Conservation (phyloP, 2,888 invertebrate species). For the Rhyacophila evoluta region DNA sequence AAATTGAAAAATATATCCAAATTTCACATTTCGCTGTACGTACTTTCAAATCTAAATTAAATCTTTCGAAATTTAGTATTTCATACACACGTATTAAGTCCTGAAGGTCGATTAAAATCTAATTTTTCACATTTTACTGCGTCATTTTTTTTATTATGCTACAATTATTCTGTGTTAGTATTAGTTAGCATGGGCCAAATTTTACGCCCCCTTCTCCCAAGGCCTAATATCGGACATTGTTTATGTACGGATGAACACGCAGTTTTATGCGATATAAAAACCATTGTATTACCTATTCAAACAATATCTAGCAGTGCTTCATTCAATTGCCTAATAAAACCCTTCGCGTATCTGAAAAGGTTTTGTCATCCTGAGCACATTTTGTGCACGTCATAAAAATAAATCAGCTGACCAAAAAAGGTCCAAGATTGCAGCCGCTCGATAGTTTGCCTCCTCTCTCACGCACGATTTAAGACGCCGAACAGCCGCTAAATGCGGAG, state of each 20-base stretch:
- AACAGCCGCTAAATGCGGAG: neutral
- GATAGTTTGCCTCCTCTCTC: neutral
- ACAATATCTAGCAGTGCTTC: neutral
- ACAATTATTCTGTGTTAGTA: too few species aligned
- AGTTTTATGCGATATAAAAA: neutral
- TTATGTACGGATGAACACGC: neutral
- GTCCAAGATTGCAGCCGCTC: neutral
- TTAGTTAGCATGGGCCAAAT: too few species aligned
- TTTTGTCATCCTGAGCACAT: neutral
- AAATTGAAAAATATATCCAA: too few species aligned
- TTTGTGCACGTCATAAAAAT: conserved; percentile 22
- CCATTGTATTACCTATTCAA: neutral
- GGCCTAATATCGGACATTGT: neutral
- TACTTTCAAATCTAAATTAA: too few species aligned
- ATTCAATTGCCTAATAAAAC: neutral
- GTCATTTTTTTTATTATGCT: too few species aligned
- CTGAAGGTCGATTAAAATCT: too few species aligned
- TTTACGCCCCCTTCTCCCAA: too few species aligned
- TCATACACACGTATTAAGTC: too few species aligned
- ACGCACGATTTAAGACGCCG: neutral
- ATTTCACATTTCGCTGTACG: too few species aligned
- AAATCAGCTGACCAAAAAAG: conserved; percentile 24
- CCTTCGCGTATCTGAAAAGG: neutral
- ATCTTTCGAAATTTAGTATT: too few species aligned
- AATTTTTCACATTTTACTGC: too few species aligned